Base-by-base conservation (phyloP, 2,888 invertebrate species). In the Caradrina clavipalpis region DNA sequence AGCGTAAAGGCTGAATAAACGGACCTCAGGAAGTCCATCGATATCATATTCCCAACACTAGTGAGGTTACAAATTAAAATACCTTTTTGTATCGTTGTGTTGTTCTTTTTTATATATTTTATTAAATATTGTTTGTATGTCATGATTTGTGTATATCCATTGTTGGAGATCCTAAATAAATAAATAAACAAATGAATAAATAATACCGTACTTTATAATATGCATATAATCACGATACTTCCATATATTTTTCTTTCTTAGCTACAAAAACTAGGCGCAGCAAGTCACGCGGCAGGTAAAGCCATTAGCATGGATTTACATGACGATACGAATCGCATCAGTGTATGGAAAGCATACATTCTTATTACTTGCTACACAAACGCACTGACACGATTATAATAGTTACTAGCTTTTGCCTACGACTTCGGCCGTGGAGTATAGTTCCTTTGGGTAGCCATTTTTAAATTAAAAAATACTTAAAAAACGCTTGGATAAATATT, bases 281-380 rank as follows among this genome's bases (percentile, higher is more conserved):
- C 54, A 60, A 59, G 63, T 53, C 76, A 83, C 71, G 82, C 83
- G 69, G 67, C 26, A 35, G 55, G 49, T 64, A 59, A 53, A 53
- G 50, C 65, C 21, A 79, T 83, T 80, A 79, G 73, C 80, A 78
- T 81, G 73, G 79, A 82, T 84, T 79, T 83, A 76, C 82, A 82
- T 83, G 69, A 42, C 58, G 59, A 63, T 70, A 72, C 57, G 45
- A 57, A 69, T 71, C 67, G 73, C 66, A 67, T 71, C 61, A 72
- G 61, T 67, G 58, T 65, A 69, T 76, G 78, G 81, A 83, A 75
- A 85, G 81, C 65, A 75, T 78, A 58, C 13, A 69, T 78, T 66
- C 67, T 74, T 39, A 74, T 65, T 65, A 54, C 51, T 75, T 26
- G 59, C 31, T 47, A 42, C 39, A 58, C 45, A 56, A 49, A 66